Base-by-base conservation (phyloP, 2,797 vertebrate genomes). In the Carcharodon carcharias region DNA sequence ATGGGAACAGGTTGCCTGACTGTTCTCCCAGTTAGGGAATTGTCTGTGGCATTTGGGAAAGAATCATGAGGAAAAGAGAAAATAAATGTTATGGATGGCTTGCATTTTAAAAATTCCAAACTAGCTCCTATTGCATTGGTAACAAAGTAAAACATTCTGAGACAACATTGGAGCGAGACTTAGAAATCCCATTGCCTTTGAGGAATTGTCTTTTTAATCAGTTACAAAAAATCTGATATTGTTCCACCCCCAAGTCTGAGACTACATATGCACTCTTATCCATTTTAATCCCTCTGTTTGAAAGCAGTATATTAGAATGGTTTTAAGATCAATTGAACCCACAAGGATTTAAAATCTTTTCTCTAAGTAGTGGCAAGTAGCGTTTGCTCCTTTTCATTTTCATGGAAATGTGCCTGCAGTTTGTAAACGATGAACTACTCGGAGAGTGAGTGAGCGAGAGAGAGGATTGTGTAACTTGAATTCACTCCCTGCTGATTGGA, bases 401-500 rank as follows among this genome's bases (percentile, higher is more conserved):
- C 94, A 95, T 95, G 94, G 69, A 95, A 95, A 95, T 95, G 69
- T 18, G 94, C 94, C 67, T 54, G 94, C 94, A 95, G 94, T 95
- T 95, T 95, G 94, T 95, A 95, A 95, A 95, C 94, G 94, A 95
- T 95, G 94, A 95, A 95, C 94, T 95, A 95, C 69, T 95, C 94
- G 77, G 94, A 54, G 94, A 95, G 26, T 95, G 94, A 95, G 69
- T 58, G 67, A 95, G 93, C 58, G 91, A 95, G 94, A 95, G 50
- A 95, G 94, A 58, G 94, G 94, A 95, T 95, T 95, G 94, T 95
- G 94, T 95, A 95, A 95, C 69, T 71, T 95, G 94, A 95, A 97
- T 97, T 97, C 97, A 96, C 97, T 97, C 97, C 97, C 97, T 2
- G 94, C 94, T 97, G 97, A 97, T 97, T 97, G 97, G 97, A 97